phyloP scores from a whole-genome alignment of 2,888 invertebrate species.

The Anticlea derivata region DNA sequence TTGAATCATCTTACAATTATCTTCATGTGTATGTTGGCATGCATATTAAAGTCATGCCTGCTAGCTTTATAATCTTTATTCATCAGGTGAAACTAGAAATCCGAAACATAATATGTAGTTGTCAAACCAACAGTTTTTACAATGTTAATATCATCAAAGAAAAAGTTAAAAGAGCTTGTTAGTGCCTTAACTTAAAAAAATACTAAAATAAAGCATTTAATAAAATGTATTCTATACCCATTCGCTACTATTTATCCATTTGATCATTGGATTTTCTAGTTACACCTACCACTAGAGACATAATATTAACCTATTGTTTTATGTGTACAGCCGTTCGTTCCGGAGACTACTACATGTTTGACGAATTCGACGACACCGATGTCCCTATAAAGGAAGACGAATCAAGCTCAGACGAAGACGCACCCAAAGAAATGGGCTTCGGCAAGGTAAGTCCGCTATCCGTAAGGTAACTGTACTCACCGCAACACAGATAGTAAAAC shows the following conservation, averaged over 20 bases:
- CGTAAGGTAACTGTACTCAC: slow-evolving; percentile 20
- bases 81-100: slow-evolving; percentile 42
- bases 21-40: slow-evolving; percentile 24
- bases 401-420: slow-evolving; percentile 84
- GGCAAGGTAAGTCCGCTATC: slow-evolving; percentile 72
- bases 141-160: background rate
- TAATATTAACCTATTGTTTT: slow-evolving; percentile 20
- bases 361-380: slow-evolving; percentile 94
- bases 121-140: background rate
- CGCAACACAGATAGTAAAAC: slow-evolving; percentile 25
- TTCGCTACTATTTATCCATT: background rate
- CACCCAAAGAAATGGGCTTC: slow-evolving; percentile 78
- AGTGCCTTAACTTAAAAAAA: background rate
- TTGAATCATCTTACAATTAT: background rate
- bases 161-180: background rate
- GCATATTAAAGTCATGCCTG: slow-evolving; percentile 24
- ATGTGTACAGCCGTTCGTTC: slow-evolving; percentile 93
- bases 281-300: slow-evolving; percentile 22
- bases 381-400: slow-evolving; percentile 85
- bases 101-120: background rate
- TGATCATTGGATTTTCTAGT: slow-evolving; percentile 30
- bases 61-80: slow-evolving; percentile 26
- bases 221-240: slow-evolving; percentile 5
- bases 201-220: background rate
- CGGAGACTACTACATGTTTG: slow-evolving; percentile 99